These are phyloP conservation scores for Catharus fuscescens DNA, from an alignment of 2,113 vertebrate genomes.

Conservation along the genomic window DNA sequence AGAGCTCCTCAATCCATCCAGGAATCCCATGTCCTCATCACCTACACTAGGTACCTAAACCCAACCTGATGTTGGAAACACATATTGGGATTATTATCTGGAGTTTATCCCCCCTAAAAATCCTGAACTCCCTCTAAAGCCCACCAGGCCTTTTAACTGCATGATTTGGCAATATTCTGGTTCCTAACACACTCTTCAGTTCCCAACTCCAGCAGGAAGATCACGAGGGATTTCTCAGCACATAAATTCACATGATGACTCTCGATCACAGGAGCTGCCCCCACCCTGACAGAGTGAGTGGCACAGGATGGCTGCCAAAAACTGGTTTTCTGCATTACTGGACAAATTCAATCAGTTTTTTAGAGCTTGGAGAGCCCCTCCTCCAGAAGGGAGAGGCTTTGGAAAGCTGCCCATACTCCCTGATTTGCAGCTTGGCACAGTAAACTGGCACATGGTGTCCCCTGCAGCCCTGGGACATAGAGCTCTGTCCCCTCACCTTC, in stretches of 20 bases:
- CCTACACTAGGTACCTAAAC: not conserved
- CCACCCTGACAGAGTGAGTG: not conserved
- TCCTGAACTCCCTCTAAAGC: not conserved
- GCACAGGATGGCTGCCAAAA: not conserved
- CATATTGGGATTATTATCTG: fast-evolving
- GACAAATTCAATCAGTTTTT: not conserved
- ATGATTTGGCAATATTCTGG: not conserved
- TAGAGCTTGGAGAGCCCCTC: not conserved
- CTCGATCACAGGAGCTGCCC: not conserved
- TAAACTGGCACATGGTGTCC: fast-evolving
- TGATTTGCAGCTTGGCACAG: fast-evolving
- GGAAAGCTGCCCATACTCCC: not conserved
- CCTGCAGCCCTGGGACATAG: fast-evolving
- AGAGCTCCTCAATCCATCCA: not conserved
- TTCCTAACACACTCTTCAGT: not conserved
- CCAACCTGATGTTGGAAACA: not conserved
- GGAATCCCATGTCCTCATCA: not conserved
- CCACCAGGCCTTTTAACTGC: not conserved
- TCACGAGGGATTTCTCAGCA: not conserved
- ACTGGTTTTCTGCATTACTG: not conserved
- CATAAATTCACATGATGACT: not conserved
- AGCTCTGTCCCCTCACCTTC: constrained; percentile 79
- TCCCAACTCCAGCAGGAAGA: not conserved
- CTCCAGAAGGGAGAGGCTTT: not conserved
- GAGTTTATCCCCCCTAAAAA: not conserved